Evolutionary conservation across 2,888 invertebrate species (phyloP).

Genomic region (Balanococcus diminutus): DNA sequence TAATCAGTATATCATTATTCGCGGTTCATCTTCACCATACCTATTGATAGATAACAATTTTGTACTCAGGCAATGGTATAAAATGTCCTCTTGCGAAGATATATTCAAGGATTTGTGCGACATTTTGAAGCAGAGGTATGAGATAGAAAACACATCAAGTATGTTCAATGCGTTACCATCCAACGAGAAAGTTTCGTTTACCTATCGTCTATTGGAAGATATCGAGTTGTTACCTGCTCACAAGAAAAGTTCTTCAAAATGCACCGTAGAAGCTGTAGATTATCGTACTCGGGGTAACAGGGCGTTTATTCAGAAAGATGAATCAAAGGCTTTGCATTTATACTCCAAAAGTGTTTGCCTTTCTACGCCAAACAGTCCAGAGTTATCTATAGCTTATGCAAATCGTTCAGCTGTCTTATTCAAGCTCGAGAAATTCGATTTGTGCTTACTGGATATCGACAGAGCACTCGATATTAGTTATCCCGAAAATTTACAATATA

Average conservation of each 20-base stretch:
- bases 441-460: slow-evolving; percentile 70
- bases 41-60: too few species aligned
- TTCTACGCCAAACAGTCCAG: slow-evolving; percentile 66
- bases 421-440: slow-evolving; percentile 68
- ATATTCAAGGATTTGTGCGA: background rate
- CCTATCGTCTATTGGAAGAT: slow-evolving; percentile 20
- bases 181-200: slow-evolving; percentile 42
- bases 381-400: slow-evolving; percentile 70
- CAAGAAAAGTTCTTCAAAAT: background rate
- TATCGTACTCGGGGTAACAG: slow-evolving; percentile 59
- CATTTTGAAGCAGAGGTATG: background rate
- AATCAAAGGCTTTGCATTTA: slow-evolving; percentile 65
- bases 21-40: too few species aligned
- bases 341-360: slow-evolving; percentile 71
- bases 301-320: slow-evolving; percentile 65
- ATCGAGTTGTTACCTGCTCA: background rate
- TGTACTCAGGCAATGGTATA: background rate
- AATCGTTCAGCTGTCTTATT: slow-evolving; percentile 74
- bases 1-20: too few species aligned
- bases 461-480: slow-evolving; percentile 68
- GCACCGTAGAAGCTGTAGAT: background rate
- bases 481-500: slow-evolving; percentile 69
- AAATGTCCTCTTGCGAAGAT: background rate
- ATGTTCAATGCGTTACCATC: background rate
- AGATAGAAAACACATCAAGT: background rate